Evolutionary conservation across 2,888 invertebrate genomes (phyloP), one percentile per base, ranked within the genome.

Genomic region (Hypercompe scribonia): DNA sequence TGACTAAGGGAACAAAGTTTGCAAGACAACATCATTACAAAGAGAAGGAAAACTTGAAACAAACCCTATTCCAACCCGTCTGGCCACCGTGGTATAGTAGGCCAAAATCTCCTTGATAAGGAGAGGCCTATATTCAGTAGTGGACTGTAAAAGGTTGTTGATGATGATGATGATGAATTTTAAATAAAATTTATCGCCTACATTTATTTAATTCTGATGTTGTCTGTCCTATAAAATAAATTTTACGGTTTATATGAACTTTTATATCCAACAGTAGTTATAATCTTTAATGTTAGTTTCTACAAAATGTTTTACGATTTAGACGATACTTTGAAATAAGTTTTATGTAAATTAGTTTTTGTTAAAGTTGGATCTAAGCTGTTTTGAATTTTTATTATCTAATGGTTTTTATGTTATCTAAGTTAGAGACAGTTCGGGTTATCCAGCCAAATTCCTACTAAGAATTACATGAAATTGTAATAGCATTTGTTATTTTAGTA

Each of bases 311-410:
- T 68, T 36, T 28, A 36, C 28, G 54, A n/a, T 67, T 39, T 68
- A 70, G 66, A 46, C 67, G 50, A 67, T 67, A 42, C 36, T 73
- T 61, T 42, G 28, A 65, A 71, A 73, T 70, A 76, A 72, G 68
- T 74, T 78, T 13, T n/a, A 71, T 69, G 70, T 72, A 75, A 80
- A 78, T 82, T 74, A 33, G 36, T 58, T 81, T 54, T 34, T 33
- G 21, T 31, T 33, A 63, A 42, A 70, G 54, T 78, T 70, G 10
- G 28, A 58, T 24, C 67, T 61, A 68, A 61, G 46, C 65, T 68
- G 39, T 63, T 69, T 69, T 36, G n/a, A 54, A 36, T 68, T 68
- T 34, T 68, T 68, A 58, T 28, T 58, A 36, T 68, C 54, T 68
- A 34, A 34, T 68, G 36, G 36, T 68, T 68, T 68, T 7, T 4